Evolutionary conservation across 2,113 vertebrate genomes (phyloP).

Genomic region (Semnornis frantzii): DNA sequence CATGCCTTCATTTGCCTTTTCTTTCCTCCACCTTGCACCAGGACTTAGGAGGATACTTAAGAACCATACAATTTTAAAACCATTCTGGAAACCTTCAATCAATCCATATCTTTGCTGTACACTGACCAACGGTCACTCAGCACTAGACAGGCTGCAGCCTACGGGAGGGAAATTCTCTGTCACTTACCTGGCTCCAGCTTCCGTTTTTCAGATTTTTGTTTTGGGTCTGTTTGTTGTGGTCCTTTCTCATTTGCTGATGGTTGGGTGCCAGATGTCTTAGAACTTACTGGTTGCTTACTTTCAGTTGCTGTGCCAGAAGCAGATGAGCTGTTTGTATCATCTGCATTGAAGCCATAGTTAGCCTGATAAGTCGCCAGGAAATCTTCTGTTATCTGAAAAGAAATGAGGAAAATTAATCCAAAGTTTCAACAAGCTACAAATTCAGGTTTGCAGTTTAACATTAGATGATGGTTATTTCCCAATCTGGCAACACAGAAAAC

Average conservation of each 20-base stretch:
- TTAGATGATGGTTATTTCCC: not conserved
- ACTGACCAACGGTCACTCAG: not conserved
- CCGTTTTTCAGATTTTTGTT: conserved; percentile 89
- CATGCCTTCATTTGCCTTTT: not conserved
- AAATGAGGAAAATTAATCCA: not conserved
- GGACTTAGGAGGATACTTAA: not conserved
- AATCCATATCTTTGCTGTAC: not conserved
- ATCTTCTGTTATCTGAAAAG: conserved; percentile 91
- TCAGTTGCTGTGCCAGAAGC: conserved; percentile 43
- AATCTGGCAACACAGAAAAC: not conserved
- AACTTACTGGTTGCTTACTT: not conserved
- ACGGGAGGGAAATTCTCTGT: not conserved
- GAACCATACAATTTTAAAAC: not conserved
- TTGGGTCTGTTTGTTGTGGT: conserved; percentile 72
- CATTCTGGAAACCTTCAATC: not conserved
- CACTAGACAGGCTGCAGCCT: not conserved
- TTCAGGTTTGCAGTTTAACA: not conserved
- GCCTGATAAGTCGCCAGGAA: conserved; percentile 94
- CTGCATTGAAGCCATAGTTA: conserved; percentile 88
- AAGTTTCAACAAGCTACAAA: not conserved
- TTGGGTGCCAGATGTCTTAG: conserved; percentile 20
- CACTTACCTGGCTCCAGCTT: conserved; percentile 87
- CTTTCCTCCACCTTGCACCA: no score
- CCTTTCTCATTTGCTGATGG: conserved; percentile 40
- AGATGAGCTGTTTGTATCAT: conserved; percentile 70